These are phyloP conservation scores for Meliscaeva auricollis DNA, from an alignment of 2,888 invertebrate species.

Conservation along the genomic window DNA sequence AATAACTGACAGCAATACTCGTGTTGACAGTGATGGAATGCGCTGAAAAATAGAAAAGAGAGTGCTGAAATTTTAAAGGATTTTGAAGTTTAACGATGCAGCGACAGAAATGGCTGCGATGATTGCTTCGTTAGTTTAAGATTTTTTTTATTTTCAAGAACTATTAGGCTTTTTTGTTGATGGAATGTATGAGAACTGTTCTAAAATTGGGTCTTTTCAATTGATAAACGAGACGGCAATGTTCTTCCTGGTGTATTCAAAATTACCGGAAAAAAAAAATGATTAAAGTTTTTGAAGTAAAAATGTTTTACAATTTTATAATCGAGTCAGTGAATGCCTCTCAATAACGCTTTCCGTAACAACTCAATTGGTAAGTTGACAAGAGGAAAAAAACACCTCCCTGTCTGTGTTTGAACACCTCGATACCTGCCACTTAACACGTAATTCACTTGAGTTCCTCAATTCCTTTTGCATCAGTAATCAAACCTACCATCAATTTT, in stretches of 20 bases:
- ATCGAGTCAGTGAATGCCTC: too few species aligned
- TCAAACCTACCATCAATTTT: conserved; percentile 62
- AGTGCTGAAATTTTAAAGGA: conserved; percentile 29
- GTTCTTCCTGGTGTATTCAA: too few species aligned
- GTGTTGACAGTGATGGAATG: conserved; percentile 73
- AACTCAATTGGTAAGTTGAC: background rate
- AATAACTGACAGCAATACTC: conserved; percentile 64
- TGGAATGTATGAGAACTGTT: too few species aligned
- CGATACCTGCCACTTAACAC: conserved; percentile 67
- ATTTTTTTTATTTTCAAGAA: background rate
- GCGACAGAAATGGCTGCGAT: background rate
- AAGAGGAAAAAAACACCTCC: background rate
- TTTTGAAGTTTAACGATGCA: conserved; percentile 42
- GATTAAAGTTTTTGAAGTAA: too few species aligned
- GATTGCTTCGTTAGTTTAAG: conserved; percentile 63
- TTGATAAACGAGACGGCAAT: too few species aligned
- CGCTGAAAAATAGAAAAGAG: conserved; percentile 34
- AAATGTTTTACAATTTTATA: too few species aligned
- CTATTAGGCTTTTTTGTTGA: too few species aligned
- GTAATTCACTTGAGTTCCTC: conserved; percentile 54
- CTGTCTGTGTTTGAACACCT: conserved; percentile 31
- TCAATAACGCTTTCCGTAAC: too few species aligned
- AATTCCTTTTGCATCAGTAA: conserved; percentile 36
- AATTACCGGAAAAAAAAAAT: too few species aligned
- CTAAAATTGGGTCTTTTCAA: too few species aligned